These are phyloP conservation scores for Cryptophagus acutangulus DNA, from an alignment of 2,888 invertebrate genomes.

Conservation along the genomic window DNA sequence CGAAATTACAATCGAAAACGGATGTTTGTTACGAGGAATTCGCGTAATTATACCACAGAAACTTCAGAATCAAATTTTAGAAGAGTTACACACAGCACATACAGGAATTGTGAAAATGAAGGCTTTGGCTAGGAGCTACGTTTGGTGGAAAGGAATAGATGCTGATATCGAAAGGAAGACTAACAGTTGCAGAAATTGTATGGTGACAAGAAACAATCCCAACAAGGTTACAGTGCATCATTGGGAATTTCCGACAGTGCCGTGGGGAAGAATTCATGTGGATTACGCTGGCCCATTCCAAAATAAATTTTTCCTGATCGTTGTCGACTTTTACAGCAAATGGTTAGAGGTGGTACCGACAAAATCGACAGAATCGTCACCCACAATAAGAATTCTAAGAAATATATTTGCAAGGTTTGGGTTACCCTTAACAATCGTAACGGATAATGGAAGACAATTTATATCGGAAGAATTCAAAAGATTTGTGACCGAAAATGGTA, in stretches of 20 bases:
- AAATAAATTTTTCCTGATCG: slow-evolving; percentile 8
- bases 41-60: slow-evolving; percentile 1
- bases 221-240: not conserved
- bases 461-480: not conserved
- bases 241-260: slow-evolving; percentile 8
- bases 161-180: slow-evolving; percentile 27
- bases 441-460: not conserved
- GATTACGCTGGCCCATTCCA: slow-evolving; percentile 9
- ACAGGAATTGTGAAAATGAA: slow-evolving; percentile 23
- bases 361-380: not conserved
- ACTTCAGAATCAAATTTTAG: not conserved
- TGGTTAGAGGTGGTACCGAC: slow-evolving; percentile 9
- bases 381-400: not conserved
- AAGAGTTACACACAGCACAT: slow-evolving; percentile 1
- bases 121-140: slow-evolving; percentile 17
- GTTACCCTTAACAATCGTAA: slow-evolving; percentile 1
- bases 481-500: not conserved
- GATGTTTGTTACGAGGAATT: not conserved
- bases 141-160: slow-evolving; percentile 29
- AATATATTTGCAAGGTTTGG: not conserved
- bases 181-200: slow-evolving; percentile 25
- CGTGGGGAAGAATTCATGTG: slow-evolving; percentile 11
- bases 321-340: slow-evolving; percentile 11
- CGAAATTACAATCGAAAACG: not conserved
- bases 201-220: not conserved